Conservation (phyloP, 2,113 vertebrate species). For the Gopherus evgoodei region DNA sequence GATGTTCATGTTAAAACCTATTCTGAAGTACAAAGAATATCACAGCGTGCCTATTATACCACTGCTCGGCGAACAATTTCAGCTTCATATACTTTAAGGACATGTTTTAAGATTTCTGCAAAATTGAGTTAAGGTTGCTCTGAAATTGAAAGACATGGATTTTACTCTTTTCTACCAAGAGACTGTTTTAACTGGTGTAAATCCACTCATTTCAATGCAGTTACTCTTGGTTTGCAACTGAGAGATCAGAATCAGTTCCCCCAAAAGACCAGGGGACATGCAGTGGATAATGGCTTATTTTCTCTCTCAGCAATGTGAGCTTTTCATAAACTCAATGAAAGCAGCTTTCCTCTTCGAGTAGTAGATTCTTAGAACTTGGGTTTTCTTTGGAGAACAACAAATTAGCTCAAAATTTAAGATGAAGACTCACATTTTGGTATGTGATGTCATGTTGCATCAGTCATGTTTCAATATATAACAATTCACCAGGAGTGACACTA, state of each 20-base stretch:
- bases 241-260: not conserved
- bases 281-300: not conserved
- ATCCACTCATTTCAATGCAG: not conserved
- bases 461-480: not conserved
- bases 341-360: not conserved
- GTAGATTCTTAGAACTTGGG: too few relatives aligned
- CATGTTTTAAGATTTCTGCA: not conserved
- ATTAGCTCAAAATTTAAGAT: not conserved
- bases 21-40: conserved; percentile 11
- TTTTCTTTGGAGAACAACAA: not conserved
- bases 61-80: not conserved
- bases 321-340: not conserved
- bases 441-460: not conserved
- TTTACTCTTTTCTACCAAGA: not conserved
- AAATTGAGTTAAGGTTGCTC: not conserved
- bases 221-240: not conserved
- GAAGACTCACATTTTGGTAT: not conserved
- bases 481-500: conserved; percentile 14
- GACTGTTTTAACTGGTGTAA: not conserved
- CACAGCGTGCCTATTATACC: not conserved
- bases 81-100: not conserved
- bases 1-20: not conserved
- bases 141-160: not conserved
- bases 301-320: not conserved
- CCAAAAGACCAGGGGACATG: not conserved